Percentiles rank a stretch among this genome's conserved stretches.
phyloP scores from a whole-genome alignment of 1,140 invertebrate genomes.

The Bradysia coprophila region DNA sequence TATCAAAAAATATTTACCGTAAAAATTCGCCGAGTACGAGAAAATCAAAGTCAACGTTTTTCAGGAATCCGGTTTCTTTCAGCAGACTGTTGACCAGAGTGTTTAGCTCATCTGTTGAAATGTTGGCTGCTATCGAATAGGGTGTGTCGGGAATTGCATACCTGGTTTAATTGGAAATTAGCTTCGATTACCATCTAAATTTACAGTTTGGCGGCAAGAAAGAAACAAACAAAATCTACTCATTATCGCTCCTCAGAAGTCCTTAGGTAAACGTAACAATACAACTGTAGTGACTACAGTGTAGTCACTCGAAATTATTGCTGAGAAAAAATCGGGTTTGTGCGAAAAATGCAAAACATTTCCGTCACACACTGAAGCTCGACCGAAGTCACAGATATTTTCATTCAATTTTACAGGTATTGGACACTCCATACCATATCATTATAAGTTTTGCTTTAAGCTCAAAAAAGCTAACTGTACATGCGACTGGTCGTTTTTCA shows the following conservation, averaged over 20 bases:
- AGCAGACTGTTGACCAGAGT: constrained; percentile 63
- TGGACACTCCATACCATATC: too few species aligned
- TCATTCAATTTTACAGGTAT: too few species aligned
- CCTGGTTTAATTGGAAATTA: constrained; percentile 42
- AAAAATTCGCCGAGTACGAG: constrained; percentile 66
- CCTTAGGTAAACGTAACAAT: constrained; percentile 1
- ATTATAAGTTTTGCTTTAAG: too few species aligned
- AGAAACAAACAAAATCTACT: constrained; percentile 1
- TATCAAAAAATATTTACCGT: constrained; percentile 23
- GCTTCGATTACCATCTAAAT: constrained; percentile 7
- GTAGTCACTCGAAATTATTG: too few species aligned
- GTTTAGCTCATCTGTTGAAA: constrained; percentile 52
- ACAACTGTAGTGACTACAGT: too few species aligned
- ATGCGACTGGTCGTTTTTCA: too few species aligned
- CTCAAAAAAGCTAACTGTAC: too few species aligned
- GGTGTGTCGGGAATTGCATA: constrained; percentile 75
- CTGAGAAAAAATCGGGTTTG: too few species aligned
- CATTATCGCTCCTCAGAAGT: not conserved
- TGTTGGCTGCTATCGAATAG: constrained; percentile 53
- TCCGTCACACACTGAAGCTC: too few species aligned
- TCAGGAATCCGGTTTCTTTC: constrained; percentile 32
- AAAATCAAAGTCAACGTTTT: constrained; percentile 70
- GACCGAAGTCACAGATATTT: too few species aligned
- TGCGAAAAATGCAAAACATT: too few species aligned
- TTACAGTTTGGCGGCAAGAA: constrained; percentile 3